Base-by-base conservation (phyloP, 1,140 invertebrate genomes). In the Euura saliciscinereae region DNA sequence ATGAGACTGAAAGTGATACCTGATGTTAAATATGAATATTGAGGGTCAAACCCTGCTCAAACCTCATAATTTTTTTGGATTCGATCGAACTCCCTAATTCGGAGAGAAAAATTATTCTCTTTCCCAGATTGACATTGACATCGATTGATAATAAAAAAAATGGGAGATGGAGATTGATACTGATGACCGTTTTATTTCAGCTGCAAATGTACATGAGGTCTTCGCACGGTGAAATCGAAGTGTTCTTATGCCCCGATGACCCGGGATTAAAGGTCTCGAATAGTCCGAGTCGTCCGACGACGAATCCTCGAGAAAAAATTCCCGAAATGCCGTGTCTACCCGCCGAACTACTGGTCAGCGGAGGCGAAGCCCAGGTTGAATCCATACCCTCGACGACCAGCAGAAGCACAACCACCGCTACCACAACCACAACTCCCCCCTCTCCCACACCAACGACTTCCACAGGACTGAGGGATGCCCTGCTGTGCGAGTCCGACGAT, bases 191-290 rank as follows among this genome's bases (percentile, higher is more conserved):
- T 59, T n/a, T 59, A 85, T 78, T 81, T 45, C 82, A 91, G 89
- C 89, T 91, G 73, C 90, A 92, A 87, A 97, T 99, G 82, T 94
- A 96, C 84, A 91, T 99, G 85, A 96, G 96, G 86, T 95, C 95
- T 76, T 91, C 92, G 74, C 92, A 91, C 68, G 96, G 94, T 44
- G 95, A 97, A 84, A 98, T 99, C 75, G 97, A 98, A 88, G 96
- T 98, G 44, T 97, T 95, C 87, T 89, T 97, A 67, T 97, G 96
- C 90, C 95, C 95, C 46, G 95, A 97, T 78, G 91, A 92, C 82
- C 85, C 76, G 74, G 82, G 78, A 80, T 79, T 81, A 71, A 89
- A 83, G 76, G 77, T 82, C 67, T 77, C 82, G 77, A 79, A 81
- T 76, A 79, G 81, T 83, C 72, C 84, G 71, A 70, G 82, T 76